A percentile compares a stretch with the other conserved stretches of the same genome.
Conservation (phyloP, 1,140 invertebrate genomes). For the Sitophilus oryzae region DNA sequence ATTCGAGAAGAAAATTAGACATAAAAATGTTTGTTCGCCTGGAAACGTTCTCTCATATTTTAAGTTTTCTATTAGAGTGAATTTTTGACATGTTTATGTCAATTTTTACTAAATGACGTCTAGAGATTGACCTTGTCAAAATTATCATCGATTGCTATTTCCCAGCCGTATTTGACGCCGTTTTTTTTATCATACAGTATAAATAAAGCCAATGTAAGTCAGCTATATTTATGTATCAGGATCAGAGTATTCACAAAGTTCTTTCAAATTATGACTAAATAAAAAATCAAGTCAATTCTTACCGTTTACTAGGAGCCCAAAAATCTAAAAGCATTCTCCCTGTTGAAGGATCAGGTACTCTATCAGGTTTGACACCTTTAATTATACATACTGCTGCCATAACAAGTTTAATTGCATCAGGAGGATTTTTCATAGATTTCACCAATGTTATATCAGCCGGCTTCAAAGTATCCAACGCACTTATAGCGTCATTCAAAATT, state of each 20-base stretch:
- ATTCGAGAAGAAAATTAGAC: too few species aligned
- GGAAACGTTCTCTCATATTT: too few species aligned
- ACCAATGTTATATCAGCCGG: conserved; percentile 90
- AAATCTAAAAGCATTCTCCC: conserved; percentile 81
- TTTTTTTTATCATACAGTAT: too few species aligned
- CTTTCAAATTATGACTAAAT: not conserved
- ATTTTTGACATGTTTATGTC: too few species aligned
- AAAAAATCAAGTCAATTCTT: not conserved
- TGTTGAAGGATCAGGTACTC: conserved; percentile 68
- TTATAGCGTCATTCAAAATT: conserved; percentile 73
- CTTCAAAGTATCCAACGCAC: conserved; percentile 88
- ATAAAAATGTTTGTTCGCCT: too few species aligned
- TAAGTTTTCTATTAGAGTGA: too few species aligned
- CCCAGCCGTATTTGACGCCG: too few species aligned
- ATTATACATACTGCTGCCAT: conserved; percentile 96
- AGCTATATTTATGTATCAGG: too few species aligned
- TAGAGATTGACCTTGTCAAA: too few species aligned
- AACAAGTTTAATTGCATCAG: conserved; percentile 83
- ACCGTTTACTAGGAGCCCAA: conserved; percentile 84
- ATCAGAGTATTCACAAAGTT: not conserved
- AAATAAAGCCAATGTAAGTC: too few species aligned
- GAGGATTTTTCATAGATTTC: conserved; percentile 98
- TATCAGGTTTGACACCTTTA: conserved; percentile 69
- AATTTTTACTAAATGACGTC: too few species aligned
- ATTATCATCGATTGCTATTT: too few species aligned